These are phyloP conservation scores for Zygothrica quintamaculata DNA, from an alignment of 2,888 invertebrate species.

Conservation along the genomic window DNA sequence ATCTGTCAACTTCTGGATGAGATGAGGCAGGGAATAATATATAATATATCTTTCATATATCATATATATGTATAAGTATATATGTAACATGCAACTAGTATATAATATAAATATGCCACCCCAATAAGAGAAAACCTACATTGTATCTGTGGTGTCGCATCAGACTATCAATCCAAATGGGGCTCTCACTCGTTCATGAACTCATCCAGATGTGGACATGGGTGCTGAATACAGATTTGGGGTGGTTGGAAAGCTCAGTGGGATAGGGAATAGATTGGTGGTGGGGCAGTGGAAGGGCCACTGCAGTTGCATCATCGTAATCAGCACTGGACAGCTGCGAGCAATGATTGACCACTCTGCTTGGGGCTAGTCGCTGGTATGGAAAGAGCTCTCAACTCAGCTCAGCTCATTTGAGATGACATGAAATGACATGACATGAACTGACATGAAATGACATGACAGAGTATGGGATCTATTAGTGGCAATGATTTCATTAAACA, in stretches of 20 bases:
- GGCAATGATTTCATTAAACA: constrained; percentile 78
- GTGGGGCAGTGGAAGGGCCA: not conserved
- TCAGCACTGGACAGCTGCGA: constrained; percentile 16
- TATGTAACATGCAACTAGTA: no score
- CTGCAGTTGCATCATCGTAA: constrained; percentile 46
- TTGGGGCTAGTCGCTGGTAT: constrained; percentile 2
- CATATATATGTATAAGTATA: no score
- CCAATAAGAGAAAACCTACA: constrained; percentile 4
- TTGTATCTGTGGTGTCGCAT: constrained; percentile 20
- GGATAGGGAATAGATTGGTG: no score
- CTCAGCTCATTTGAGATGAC: no score
- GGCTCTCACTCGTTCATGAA: constrained; percentile 23
- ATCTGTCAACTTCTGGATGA: no score
- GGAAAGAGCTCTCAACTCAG: no score
- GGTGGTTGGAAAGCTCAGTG: no score
- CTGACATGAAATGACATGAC: constrained; percentile 35
- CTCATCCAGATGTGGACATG: constrained; percentile 18
- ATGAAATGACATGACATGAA: not conserved
- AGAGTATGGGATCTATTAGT: constrained; percentile 29
- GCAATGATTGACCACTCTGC: constrained; percentile 29
- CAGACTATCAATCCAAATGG: constrained; percentile 31
- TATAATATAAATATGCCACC: not conserved
- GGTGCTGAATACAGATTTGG: no score
- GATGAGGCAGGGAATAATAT: no score
- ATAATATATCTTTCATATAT: no score